Evolutionary conservation across 2,797 vertebrate genomes (phyloP).

Genomic region (Cebuella pygmaea): DNA sequence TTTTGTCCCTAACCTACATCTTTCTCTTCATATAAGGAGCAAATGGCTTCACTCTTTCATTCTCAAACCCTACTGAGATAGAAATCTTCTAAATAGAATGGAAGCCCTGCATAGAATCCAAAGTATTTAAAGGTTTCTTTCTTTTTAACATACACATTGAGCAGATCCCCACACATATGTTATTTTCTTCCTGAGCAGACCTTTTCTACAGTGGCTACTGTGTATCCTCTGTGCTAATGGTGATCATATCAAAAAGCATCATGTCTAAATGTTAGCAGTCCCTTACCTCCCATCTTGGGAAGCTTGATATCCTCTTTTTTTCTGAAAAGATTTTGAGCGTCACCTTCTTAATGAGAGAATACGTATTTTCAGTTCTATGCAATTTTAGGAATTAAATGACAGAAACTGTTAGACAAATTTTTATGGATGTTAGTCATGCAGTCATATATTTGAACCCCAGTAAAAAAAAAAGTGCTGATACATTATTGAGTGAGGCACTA

Average conservation of each 20-base stretch:
- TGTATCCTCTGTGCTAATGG: neutral
- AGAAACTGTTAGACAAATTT: neutral
- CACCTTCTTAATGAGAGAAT: neutral
- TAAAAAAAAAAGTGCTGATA: neutral
- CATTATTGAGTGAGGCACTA: neutral
- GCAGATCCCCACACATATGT: neutral
- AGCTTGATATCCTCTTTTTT: neutral
- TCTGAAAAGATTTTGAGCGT: neutral
- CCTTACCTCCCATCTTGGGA: neutral
- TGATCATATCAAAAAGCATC: neutral
- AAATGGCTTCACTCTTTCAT: neutral
- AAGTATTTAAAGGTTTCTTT: neutral
- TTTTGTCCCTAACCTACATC: neutral
- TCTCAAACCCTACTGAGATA: neutral
- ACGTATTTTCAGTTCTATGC: neutral
- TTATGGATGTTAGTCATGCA: too few relatives aligned
- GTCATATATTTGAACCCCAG: neutral
- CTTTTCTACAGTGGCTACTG: neutral
- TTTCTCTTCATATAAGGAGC: neutral
- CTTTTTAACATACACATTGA: neutral
- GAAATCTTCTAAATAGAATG: slow-evolving; percentile 35
- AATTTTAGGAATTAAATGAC: neutral
- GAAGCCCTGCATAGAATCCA: neutral
- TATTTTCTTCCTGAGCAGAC: neutral
- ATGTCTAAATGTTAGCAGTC: neutral